A percentile compares a stretch with the other conserved stretches of the same genome.
These are phyloP conservation scores for Diadegma fenestrale DNA, from an alignment of 2,888 invertebrate species.

Conservation along the genomic window DNA sequence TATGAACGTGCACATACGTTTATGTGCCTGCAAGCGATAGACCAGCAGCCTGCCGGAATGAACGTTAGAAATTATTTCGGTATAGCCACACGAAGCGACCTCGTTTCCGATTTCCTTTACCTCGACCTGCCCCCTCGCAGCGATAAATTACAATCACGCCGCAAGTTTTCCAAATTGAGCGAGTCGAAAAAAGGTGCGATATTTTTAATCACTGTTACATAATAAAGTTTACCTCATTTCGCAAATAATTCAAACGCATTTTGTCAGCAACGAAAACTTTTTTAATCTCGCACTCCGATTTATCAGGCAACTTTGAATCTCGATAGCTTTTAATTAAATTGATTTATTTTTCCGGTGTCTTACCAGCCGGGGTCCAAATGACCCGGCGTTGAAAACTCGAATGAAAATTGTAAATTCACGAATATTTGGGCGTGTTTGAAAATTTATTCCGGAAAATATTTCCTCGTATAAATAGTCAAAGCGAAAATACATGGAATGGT, in stretches of 20 bases:
- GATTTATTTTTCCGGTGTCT: neutral
- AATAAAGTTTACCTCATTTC: neutral
- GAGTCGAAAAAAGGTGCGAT: neutral
- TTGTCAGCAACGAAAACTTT: neutral
- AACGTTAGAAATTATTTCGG: slow-evolving; percentile 58
- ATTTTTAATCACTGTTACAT: neutral
- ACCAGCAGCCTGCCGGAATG: slow-evolving; percentile 18
- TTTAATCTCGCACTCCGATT: neutral
- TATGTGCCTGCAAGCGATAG: slow-evolving; percentile 7
- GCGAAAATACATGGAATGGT: neutral
- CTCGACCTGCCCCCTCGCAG: slow-evolving; percentile 11
- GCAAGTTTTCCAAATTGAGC: slow-evolving; percentile 4
- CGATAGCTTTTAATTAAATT: neutral
- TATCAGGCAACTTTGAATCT: neutral
- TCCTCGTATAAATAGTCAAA: neutral
- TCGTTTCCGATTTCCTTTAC: slow-evolving; percentile 50
- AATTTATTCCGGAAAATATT: too few relatives aligned
- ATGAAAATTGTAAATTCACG: too few relatives aligned
- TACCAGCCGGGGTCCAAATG: too few relatives aligned
- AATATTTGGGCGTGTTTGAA: too few relatives aligned
- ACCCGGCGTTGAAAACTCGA: too few relatives aligned
- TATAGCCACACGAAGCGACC: slow-evolving; percentile 46
- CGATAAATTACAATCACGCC: slow-evolving; percentile 40
- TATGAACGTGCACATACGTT: slow-evolving; percentile 23
- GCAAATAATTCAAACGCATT: neutral